Conservation (phyloP, 2,888 invertebrate genomes). For the Achlya flavicornis region DNA sequence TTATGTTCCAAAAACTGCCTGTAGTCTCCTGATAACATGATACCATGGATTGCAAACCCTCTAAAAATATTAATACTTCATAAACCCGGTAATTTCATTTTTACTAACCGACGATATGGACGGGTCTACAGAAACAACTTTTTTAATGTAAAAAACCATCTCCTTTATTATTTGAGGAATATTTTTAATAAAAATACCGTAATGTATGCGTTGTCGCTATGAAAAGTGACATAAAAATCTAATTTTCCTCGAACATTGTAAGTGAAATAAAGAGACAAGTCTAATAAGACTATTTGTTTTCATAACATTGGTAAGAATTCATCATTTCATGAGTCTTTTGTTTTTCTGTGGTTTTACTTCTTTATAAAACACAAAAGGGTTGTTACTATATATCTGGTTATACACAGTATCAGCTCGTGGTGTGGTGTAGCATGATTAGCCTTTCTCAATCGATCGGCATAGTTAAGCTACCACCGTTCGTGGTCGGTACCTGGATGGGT, state of each 20-base stretch:
- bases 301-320: not conserved
- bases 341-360: not conserved
- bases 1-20: not conserved
- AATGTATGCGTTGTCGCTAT: not conserved
- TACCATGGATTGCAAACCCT: not conserved
- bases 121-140: not conserved
- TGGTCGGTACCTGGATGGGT: no score
- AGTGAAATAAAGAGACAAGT: not conserved
- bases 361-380: not conserved
- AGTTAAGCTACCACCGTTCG: no score
- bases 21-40: not conserved
- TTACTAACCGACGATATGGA: not conserved
- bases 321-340: no score
- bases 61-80: slow-evolving; percentile 4
- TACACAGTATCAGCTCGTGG: no score
- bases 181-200: slow-evolving; percentile 2
- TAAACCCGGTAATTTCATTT: not conserved
- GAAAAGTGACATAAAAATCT: slow-evolving; percentile 4
- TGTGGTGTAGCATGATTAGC: no score
- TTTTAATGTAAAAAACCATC: not conserved
- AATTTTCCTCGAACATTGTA: not conserved
- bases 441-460: no score
- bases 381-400: no score
- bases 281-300: not conserved
- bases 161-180: not conserved